Base-by-base conservation (phyloP, 2,113 vertebrate species). In the Haemorhous mexicanus region DNA sequence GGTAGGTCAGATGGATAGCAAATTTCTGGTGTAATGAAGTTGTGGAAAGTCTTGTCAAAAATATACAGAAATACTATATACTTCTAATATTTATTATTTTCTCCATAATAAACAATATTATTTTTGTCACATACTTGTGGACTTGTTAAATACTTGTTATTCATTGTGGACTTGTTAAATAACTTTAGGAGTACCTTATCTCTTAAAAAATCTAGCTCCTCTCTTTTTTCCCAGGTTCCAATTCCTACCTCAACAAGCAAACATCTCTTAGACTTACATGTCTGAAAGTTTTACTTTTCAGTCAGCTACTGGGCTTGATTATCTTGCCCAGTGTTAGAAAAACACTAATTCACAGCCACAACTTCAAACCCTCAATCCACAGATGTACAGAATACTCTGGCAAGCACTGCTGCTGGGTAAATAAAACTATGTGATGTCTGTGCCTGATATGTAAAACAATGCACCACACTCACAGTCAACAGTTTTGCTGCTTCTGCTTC, bases 311-410 rank as follows among this genome's bases (percentile, higher is more conserved):
- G 61, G 30, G 56, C 24, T 84, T 47, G 30, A 82, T 22, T 35
- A 18, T 28, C 27, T 59, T 0, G 0, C 66, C 7, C 16, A 62
- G 4, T 5, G 22, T 59, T 41, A 63, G 24, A 86, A 72, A 79
- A 86, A 32, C 41, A 50, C 33, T 24, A 50, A n/a, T 19, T 56
- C 39, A 81, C 16, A 64, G 28, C 30, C 49, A 72, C 12, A 69
- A 64, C 43, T 30, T 76, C 47, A 81, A 22, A 90, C 13, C 32
- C 46, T 56, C 49, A 72, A 9, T 55, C 12, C 44, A 59, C 19
- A 87, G 35, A 46, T 1, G 7, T 19, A 62, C 4, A 53, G 44
- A 79, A 73, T 41, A 86, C 61, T 81, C 43, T 47, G 41, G 53
- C 13, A 53, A 2, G 3, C 0, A 1, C 16, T 62, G 37, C 55